Evolutionary conservation across 2,797 vertebrate genomes (phyloP).

Genomic region (Chelon auratus): DNA sequence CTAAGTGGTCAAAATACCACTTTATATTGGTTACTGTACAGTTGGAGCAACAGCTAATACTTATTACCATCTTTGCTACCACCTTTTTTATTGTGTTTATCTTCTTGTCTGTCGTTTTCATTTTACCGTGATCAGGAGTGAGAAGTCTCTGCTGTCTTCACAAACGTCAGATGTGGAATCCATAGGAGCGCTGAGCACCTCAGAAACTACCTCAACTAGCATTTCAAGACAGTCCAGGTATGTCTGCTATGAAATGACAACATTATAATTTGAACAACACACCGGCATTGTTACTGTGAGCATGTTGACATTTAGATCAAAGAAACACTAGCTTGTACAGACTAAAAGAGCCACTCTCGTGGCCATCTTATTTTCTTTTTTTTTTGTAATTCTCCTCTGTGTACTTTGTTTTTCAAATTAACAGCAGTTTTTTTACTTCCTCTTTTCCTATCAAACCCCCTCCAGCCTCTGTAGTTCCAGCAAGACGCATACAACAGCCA

Average conservation of each 20-base stretch:
- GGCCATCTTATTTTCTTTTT: no score
- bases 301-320: neutral
- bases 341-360: neutral
- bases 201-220: conserved; percentile 99
- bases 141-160: conserved; percentile 89
- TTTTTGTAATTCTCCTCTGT: neutral
- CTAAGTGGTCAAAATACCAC: neutral
- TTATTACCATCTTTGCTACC: neutral
- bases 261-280: neutral
- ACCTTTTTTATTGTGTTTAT: neutral
- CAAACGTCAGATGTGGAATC: conserved; percentile 96
- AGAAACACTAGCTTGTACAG: neutral
- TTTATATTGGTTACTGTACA: neutral
- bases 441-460: conserved; percentile 21
- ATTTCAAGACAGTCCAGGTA: conserved; percentile 95
- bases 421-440: conserved; percentile 1
- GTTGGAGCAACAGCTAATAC: neutral
- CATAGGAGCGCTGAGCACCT: conserved; percentile 92
- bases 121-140: conserved; percentile 80
- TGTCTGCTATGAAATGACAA: neutral
- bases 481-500: conserved; percentile 88
- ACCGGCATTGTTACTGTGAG: neutral
- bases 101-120: neutral
- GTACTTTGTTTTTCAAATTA: neutral
- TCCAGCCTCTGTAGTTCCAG: conserved; percentile 90